Percentiles rank a stretch among this genome's conserved stretches.
These are phyloP conservation scores for Rhagoletis pomonella DNA, from an alignment of 1,140 invertebrate genomes.

Conservation along the genomic window DNA sequence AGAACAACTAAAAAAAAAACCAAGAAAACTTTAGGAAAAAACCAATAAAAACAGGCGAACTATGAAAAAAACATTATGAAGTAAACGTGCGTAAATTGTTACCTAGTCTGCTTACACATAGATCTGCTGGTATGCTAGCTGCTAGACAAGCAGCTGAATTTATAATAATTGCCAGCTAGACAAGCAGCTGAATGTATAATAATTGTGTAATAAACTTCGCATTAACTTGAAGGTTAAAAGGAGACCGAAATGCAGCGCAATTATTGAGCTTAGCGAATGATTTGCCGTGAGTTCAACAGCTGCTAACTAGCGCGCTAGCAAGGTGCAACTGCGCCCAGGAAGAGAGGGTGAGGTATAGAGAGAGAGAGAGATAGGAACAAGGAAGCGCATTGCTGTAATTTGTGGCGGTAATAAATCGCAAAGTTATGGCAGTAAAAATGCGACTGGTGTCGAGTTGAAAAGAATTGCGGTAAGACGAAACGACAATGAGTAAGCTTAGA, in stretches of 20 bases:
- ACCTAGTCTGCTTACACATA: too few species aligned
- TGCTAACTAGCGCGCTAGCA: background rate
- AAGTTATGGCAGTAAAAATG: slow-evolving; percentile 32
- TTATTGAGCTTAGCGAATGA: slow-evolving; percentile 1
- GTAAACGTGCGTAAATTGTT: too few species aligned
- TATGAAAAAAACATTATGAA: too few species aligned
- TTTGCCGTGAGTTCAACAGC: slow-evolving; percentile 32
- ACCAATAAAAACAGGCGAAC: background rate
- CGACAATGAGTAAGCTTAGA: too few species aligned
- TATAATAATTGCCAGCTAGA: background rate
- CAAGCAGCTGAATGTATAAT: slow-evolving; percentile 41
- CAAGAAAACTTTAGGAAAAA: background rate
- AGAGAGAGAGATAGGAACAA: background rate
- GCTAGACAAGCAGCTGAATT: too few species aligned
- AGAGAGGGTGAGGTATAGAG: too few species aligned
- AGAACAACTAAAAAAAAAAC: background rate
- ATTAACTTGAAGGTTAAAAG: slow-evolving; percentile 45
- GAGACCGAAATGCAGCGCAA: background rate
- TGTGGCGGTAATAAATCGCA: slow-evolving; percentile 16
- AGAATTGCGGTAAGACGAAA: too few species aligned
- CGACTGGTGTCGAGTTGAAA: background rate
- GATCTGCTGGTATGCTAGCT: too few species aligned
- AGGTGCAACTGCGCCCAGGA: too few species aligned
- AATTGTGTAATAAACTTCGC: slow-evolving; percentile 44
- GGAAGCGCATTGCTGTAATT: background rate